Evolutionary conservation across 2,888 invertebrate species (phyloP).

Genomic region (Omphaloscelis lunosa): DNA sequence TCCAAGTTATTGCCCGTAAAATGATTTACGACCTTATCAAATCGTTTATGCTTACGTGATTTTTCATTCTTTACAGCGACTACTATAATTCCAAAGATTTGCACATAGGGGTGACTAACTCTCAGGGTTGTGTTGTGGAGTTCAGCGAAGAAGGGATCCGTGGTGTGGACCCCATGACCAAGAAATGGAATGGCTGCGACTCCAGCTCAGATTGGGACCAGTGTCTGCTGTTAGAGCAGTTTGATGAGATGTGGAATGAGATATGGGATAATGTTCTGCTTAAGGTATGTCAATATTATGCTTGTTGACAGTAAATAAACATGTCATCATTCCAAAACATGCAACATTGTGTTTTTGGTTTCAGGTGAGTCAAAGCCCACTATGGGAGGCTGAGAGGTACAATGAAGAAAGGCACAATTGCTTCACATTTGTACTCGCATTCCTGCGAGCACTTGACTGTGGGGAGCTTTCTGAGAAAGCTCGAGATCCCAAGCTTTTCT

Average conservation of each 20-base stretch:
- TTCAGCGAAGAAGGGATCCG: constrained; percentile 95
- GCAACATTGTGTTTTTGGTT: constrained; percentile 52
- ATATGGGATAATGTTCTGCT: constrained; percentile 94
- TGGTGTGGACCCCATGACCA: constrained; percentile 89
- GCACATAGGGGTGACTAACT: constrained; percentile 97
- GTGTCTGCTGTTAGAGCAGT: constrained; percentile 93
- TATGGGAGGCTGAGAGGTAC: constrained; percentile 93
- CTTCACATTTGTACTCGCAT: constrained; percentile 96
- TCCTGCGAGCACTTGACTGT: constrained; percentile 93
- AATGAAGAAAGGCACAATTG: constrained; percentile 95
- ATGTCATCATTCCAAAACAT: constrained; percentile 1
- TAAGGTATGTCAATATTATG: constrained; percentile 84
- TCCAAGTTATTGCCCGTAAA: constrained; percentile 19
- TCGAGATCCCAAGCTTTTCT: constrained; percentile 93
- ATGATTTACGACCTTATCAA: constrained; percentile 57
- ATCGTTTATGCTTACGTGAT: constrained; percentile 40
- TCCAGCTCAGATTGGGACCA: constrained; percentile 93
- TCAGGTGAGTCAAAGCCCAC: constrained; percentile 89
- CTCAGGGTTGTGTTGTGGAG: constrained; percentile 94
- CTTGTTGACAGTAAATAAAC: constrained; percentile 20
- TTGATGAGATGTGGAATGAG: constrained; percentile 93
- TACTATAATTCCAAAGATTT: constrained; percentile 96
- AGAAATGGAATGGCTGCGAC: constrained; percentile 91
- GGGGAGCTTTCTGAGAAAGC: constrained; percentile 93
- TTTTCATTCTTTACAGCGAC: constrained; percentile 91